Evolutionary conservation across 2,888 invertebrate genomes (phyloP).

Genomic region (Neuroscelio doddi): DNA sequence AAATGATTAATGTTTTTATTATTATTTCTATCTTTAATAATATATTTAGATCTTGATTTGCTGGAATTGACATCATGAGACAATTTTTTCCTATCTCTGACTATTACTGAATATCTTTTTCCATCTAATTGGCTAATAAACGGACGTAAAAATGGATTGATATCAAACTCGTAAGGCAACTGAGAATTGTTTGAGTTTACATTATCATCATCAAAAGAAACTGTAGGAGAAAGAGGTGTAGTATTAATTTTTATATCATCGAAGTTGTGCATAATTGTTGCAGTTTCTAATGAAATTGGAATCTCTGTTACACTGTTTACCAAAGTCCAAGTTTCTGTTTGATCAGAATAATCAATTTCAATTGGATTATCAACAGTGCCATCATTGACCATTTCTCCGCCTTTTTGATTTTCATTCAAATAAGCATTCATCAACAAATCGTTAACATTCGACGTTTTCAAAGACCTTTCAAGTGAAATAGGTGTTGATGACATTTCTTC

Average conservation of each 20-base stretch:
- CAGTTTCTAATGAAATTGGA: constrained; percentile 11
- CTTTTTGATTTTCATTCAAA: neutral
- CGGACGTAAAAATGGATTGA: constrained; percentile 45
- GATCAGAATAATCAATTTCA: constrained; percentile 4
- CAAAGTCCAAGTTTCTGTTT: constrained; percentile 18
- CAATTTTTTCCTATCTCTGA: constrained; percentile 6
- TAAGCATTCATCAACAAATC: too few relatives aligned
- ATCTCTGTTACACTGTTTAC: neutral
- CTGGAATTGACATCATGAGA: constrained; percentile 2
- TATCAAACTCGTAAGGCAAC: constrained; percentile 26
- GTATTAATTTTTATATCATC: constrained; percentile 9
- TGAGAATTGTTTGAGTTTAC: constrained; percentile 14
- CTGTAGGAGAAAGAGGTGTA: constrained; percentile 4
- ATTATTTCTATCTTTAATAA: neutral
- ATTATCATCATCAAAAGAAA: neutral
- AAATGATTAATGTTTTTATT: constrained; percentile 13
- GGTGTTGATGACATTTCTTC: constrained; percentile 53
- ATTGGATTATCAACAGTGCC: constrained; percentile 34
- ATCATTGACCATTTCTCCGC: neutral
- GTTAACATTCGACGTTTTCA: too few relatives aligned
- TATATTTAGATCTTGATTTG: constrained; percentile 9
- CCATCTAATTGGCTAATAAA: constrained; percentile 32
- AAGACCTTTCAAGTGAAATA: constrained; percentile 37
- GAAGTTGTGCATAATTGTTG: constrained; percentile 2
- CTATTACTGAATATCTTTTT: constrained; percentile 23